phyloP scores from a whole-genome alignment of 2,797 vertebrate species.

The Macropus fuliginosus region DNA sequence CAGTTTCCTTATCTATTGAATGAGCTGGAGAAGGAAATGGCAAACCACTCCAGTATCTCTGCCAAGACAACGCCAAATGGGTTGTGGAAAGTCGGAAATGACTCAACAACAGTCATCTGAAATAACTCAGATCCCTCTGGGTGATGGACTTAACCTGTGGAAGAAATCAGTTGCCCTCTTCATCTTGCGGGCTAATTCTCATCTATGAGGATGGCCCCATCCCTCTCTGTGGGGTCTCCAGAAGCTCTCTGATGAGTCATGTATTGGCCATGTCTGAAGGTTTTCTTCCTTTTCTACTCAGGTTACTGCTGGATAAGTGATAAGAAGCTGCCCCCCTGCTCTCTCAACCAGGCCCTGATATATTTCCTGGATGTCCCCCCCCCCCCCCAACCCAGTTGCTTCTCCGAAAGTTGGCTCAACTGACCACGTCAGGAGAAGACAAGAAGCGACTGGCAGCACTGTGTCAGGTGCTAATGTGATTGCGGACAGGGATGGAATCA shows the following conservation, averaged over 20 bases:
- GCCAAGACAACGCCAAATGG: neutral
- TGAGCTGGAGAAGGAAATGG: neutral
- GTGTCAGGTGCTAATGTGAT: conserved; percentile 81
- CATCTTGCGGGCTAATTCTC: neutral
- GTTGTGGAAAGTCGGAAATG: neutral
- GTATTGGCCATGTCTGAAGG: neutral
- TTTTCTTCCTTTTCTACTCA: conserved; percentile 70
- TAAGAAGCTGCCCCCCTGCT: conserved; percentile 87
- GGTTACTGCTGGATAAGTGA: conserved; percentile 87
- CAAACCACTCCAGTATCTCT: neutral
- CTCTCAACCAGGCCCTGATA: conserved; percentile 87
- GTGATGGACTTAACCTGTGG: neutral
- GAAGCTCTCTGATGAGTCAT: neutral
- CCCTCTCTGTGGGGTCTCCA: neutral
- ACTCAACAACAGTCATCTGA: neutral
- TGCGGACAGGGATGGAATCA: neutral
- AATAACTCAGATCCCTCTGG: neutral
- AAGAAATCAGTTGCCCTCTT: neutral
- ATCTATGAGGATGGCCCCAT: neutral
- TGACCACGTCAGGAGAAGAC: conserved; percentile 83
- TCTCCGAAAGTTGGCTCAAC: conserved; percentile 86
- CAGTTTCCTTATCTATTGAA: too few species aligned
- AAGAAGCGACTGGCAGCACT: conserved; percentile 84
- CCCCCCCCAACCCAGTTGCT: conserved; percentile 89
- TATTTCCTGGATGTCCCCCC: conserved; percentile 88